Conservation (phyloP, 2,113 vertebrate genomes). For the Campylorhamphus procurvoides region DNA sequence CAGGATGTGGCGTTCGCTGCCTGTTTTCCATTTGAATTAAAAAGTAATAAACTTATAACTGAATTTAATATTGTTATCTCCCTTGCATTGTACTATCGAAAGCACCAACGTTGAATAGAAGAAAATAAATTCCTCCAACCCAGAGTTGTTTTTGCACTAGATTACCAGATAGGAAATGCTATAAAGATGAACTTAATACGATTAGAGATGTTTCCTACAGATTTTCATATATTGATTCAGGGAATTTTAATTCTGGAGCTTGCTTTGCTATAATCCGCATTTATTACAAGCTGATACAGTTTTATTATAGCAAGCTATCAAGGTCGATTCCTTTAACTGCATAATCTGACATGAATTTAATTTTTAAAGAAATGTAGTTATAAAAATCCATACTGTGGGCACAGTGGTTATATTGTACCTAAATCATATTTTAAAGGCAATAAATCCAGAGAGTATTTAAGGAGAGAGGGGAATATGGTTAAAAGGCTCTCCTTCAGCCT, state of each 20-base stretch:
- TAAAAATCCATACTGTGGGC: constrained; percentile 66
- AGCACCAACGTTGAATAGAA: constrained; percentile 60
- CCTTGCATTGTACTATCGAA: constrained; percentile 18
- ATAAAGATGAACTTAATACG: constrained; percentile 82
- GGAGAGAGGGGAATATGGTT: not conserved
- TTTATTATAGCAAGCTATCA: constrained; percentile 73
- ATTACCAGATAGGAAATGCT: constrained; percentile 87
- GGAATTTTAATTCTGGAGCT: constrained; percentile 89
- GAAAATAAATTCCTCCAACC: constrained; percentile 75
- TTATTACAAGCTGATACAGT: constrained; percentile 83
- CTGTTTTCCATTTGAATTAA: not conserved
- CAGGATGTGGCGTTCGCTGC: not conserved
- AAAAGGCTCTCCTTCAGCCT: not conserved
- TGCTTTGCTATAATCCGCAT: constrained; percentile 88
- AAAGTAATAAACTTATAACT: constrained; percentile 42
- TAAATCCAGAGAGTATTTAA: constrained; percentile 44
- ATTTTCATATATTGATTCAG: constrained; percentile 90
- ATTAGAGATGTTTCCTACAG: constrained; percentile 84
- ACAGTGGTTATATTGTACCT: constrained; percentile 53
- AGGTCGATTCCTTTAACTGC: constrained; percentile 71
- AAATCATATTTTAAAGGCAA: constrained; percentile 55
- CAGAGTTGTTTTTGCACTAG: constrained; percentile 81
- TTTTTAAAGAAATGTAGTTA: constrained; percentile 68
- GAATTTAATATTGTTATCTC: constrained; percentile 26
- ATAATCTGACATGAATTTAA: constrained; percentile 72